These are phyloP conservation scores for Muscicapa comitata DNA, from an alignment of 2,797 vertebrate species.

Conservation along the genomic window DNA sequence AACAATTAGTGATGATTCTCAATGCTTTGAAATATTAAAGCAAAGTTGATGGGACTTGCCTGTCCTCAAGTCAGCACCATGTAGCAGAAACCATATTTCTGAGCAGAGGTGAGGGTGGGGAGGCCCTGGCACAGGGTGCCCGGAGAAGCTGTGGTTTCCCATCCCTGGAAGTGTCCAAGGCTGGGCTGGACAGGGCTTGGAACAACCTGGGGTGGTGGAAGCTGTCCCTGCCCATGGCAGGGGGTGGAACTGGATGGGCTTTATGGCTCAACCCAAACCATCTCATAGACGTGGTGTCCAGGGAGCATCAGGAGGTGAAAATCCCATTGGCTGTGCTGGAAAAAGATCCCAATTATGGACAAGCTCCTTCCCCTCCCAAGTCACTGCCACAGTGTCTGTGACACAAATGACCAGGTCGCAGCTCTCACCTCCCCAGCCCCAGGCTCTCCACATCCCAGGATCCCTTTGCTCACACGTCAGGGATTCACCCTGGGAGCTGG, in stretches of 20 bases:
- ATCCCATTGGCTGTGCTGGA: rapidly evolving
- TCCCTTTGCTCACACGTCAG: conserved; percentile 19
- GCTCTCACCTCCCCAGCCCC: not conserved
- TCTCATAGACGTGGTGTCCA: not conserved
- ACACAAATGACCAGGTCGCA: not conserved
- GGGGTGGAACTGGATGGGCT: not conserved
- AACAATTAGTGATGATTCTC: rapidly evolving
- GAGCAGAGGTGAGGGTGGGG: not conserved
- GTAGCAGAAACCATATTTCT: not conserved
- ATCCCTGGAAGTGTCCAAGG: not conserved
- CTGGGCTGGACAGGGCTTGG: rapidly evolving
- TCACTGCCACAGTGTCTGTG: not conserved
- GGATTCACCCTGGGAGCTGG: not conserved
- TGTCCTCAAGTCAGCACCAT: rapidly evolving
- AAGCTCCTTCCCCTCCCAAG: rapidly evolving
- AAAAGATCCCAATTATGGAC: rapidly evolving
- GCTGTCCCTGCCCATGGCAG: not conserved
- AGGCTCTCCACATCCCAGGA: not conserved
- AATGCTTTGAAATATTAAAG: not conserved
- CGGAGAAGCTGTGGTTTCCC: not conserved
- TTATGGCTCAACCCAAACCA: not conserved
- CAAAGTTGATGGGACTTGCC: not conserved
- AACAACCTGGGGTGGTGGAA: rapidly evolving
- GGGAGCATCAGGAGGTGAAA: not conserved
- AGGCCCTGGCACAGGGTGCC: not conserved